Evolutionary conservation across 2,888 invertebrate species (phyloP), one percentile per base, ranked within the genome.

Genomic region (Tribolium freemani): DNA sequence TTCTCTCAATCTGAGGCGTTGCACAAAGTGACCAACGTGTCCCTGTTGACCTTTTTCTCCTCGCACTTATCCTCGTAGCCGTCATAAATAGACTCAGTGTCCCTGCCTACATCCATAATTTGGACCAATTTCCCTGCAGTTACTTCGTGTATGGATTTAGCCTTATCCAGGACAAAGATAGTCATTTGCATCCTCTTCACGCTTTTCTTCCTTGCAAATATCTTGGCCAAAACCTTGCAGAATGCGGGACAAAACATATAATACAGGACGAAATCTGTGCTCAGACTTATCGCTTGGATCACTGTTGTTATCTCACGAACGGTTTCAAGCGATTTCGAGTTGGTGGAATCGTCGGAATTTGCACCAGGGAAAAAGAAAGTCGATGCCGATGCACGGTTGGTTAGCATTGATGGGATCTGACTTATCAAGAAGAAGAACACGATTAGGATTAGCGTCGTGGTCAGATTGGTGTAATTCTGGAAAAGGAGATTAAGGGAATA

Each of bases 391-490:
- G 87, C 87, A 51, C 87, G 83, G 1, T 88, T 88, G 0, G 88
- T 87, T 70, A 89, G 81, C 75, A 87, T 87, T 1, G 88, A 86
- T 13, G 89, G 90, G 56, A 89, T 78, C 75, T 89, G 89, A 3
- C 88, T 88, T 67, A 88, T 80, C 56, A 89, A 75, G 72, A 88
- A 89, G 16, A 88, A 80, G 3, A 88, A 85, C 44, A 88, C 88
- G 45, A 90, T 88, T 44, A 86, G 85, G n/a, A 89, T 83, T 13
- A 89, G 82, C 64, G 87, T 88, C 38, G 87, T 81, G 3, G 88
- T 89, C 45, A 89, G 78, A 73, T 87, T 86, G 50, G 85, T 84
- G 84, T 88, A 88, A 73, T 88, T 87, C 89, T 89, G 80, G 81
- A 81, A 60, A 45, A 57, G 10, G 30, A 61, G 20, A 6, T 21